Evolutionary conservation across 53 echinoderm and acorn worm genomes (phyloP), one percentile per base, ranked within the genome.

Genomic region (Zoroaster sp.): DNA sequence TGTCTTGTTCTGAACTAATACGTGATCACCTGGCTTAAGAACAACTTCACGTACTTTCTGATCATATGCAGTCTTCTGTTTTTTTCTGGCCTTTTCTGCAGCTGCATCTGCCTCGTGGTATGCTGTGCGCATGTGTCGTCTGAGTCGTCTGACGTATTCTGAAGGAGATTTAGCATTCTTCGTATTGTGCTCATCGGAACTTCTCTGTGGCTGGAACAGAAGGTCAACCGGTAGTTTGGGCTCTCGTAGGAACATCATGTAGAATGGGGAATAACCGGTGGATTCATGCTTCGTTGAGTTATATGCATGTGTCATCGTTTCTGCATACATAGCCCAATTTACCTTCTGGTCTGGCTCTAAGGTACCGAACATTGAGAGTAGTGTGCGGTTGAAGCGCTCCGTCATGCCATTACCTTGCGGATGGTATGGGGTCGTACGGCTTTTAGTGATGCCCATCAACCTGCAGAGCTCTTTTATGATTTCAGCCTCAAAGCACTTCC

Each of bases 401-500:
- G n/a, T n/a, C n/a, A n/a, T n/a, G n/a, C n/a, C n/a, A n/a, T n/a
- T n/a, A n/a, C n/a, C n/a, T n/a, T n/a, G n/a, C n/a, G n/a, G n/a
- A n/a, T n/a, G n/a, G n/a, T n/a, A n/a, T n/a, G n/a, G n/a, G n/a
- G n/a, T n/a, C n/a, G n/a, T n/a, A n/a, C n/a, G n/a, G n/a, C n/a
- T n/a, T n/a, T n/a, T n/a, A n/a, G n/a, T n/a, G n/a, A n/a, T n/a
- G n/a, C n/a, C n/a, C 49, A 47, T 46, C 46, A 46, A 46, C 3
- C 46, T 46, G 46, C 46, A 46, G 1, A 46, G 46, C 46, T 67
- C 34, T 67, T 67, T 33, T 8, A 67, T 33, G 68, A 31, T 28
- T 67, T n/a, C 73, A 11, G 73, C 73, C 33, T 73, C 73, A 38
- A 73, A 73, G 73, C 73, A 35, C 73, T 73, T 73, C 38, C 73